These are phyloP conservation scores for Osmerus eperlanus DNA, from an alignment of 2,113 vertebrate genomes.

Conservation along the genomic window DNA sequence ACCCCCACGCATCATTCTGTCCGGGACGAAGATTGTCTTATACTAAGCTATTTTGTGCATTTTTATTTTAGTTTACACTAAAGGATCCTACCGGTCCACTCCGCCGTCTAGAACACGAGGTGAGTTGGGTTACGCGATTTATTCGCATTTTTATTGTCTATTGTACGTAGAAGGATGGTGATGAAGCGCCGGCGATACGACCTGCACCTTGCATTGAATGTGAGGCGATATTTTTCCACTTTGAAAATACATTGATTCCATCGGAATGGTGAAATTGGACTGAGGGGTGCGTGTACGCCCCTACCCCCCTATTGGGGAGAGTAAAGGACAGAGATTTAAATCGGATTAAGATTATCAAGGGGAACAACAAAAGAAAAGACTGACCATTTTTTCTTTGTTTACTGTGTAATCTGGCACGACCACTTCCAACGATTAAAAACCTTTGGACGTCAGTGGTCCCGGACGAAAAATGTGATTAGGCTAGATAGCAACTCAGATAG, in stretches of 20 bases:
- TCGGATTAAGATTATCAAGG: constrained; percentile 65
- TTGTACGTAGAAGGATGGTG: constrained; percentile 24
- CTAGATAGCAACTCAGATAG: too few species aligned
- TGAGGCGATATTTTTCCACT: constrained; percentile 18
- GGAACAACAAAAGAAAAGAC: constrained; percentile 63
- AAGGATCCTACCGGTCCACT: constrained; percentile 25
- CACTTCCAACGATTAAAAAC: constrained; percentile 30
- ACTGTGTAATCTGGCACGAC: constrained; percentile 33
- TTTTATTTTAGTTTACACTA: constrained; percentile 24
- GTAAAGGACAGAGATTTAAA: constrained; percentile 53
- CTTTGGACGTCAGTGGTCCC: constrained; percentile 13
- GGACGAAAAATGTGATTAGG: too few species aligned
- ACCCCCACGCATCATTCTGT: constrained; percentile 45
- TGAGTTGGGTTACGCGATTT: constrained; percentile 56
- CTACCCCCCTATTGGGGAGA: constrained; percentile 21
- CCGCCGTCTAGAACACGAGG: constrained; percentile 61
- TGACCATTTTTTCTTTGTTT: constrained; percentile 64
- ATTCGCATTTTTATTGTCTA: constrained; percentile 48
- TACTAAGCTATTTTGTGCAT: constrained; percentile 9
- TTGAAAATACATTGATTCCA: constrained; percentile 23
- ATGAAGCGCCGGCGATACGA: constrained; percentile 19
- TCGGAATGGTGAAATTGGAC: constrained; percentile 12
- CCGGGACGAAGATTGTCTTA: constrained; percentile 46
- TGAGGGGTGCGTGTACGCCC: constrained; percentile 7
- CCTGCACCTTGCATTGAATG: constrained; percentile 53